These are phyloP conservation scores for Halesus radiatus DNA, from an alignment of 1,140 invertebrate genomes.

Conservation along the genomic window DNA sequence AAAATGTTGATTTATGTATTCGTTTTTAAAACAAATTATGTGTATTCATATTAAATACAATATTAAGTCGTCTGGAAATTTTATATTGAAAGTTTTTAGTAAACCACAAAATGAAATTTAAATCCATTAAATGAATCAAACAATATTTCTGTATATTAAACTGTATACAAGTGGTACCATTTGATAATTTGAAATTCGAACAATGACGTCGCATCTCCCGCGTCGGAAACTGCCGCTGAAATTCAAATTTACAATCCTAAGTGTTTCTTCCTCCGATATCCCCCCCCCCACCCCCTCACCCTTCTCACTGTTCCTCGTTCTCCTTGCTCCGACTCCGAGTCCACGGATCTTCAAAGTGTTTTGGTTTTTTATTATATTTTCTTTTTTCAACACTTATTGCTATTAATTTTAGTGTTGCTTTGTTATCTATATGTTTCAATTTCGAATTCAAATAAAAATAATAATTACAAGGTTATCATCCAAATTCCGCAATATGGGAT, in stretches of 20 bases:
- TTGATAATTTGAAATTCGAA: slow-evolving; percentile 40
- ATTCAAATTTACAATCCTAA: slow-evolving; percentile 41
- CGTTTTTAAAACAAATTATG: too few species aligned
- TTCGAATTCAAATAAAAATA: too few species aligned
- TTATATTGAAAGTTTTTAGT: too few species aligned
- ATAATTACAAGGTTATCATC: too few species aligned
- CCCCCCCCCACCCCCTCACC: not conserved
- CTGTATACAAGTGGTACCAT: not conserved
- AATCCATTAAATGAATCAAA: too few species aligned
- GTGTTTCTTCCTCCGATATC: slow-evolving; percentile 23
- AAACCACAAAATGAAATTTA: too few species aligned
- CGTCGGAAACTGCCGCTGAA: slow-evolving; percentile 39
- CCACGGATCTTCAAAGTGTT: slow-evolving; percentile 17
- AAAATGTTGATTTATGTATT: too few species aligned
- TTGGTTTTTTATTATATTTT: not conserved
- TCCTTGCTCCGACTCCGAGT: not conserved
- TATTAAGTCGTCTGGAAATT: too few species aligned
- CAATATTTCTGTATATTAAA: too few species aligned
- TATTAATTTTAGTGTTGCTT: not conserved
- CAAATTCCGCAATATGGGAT: too few species aligned
- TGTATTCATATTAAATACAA: too few species aligned
- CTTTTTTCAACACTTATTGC: not conserved
- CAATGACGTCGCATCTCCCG: slow-evolving; percentile 26
- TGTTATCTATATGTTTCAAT: too few species aligned
- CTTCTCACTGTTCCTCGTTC: not conserved